phyloP scores from a whole-genome alignment of 2,113 vertebrate genomes.

The Alaudala cheleensis region DNA sequence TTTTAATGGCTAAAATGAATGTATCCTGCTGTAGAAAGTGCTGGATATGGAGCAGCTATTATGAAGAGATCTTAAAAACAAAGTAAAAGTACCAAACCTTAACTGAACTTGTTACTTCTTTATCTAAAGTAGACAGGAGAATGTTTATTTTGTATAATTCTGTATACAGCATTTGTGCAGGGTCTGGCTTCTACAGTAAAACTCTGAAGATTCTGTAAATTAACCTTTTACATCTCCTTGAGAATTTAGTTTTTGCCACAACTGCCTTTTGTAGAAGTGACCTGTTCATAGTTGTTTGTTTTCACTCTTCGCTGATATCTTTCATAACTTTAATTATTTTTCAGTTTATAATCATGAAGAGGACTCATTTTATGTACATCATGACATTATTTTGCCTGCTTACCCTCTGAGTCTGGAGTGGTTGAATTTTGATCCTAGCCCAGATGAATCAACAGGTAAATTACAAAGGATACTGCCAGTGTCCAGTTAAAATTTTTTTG shows the following conservation, averaged over 20 bases:
- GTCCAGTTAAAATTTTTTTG: not conserved
- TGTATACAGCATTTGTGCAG: not conserved
- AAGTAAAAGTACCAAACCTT: not conserved
- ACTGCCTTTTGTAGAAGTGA: not conserved
- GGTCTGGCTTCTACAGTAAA: not conserved
- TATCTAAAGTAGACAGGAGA: not conserved
- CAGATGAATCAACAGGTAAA: constrained; percentile 83
- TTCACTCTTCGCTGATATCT: not conserved
- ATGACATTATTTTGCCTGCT: constrained; percentile 91
- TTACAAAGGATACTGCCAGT: not conserved
- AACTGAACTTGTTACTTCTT: not conserved
- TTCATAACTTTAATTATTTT: constrained; percentile 5
- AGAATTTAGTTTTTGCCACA: not conserved
- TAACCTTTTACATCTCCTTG: not conserved
- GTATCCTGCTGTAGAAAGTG: not conserved
- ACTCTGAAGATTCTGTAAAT: not conserved
- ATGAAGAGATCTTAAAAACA: not conserved
- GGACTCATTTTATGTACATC: constrained; percentile 93
- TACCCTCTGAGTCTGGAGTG: constrained; percentile 94
- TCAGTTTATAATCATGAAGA: constrained; percentile 95
- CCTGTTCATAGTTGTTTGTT: not conserved
- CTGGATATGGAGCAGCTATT: not conserved
- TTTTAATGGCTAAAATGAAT: not conserved
- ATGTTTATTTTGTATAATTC: not conserved
- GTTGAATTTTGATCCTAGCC: constrained; percentile 94